Base-by-base conservation (phyloP, 30 jellyfish, hydroid and myxozoan species). In the Cassiopea xamachana region DNA sequence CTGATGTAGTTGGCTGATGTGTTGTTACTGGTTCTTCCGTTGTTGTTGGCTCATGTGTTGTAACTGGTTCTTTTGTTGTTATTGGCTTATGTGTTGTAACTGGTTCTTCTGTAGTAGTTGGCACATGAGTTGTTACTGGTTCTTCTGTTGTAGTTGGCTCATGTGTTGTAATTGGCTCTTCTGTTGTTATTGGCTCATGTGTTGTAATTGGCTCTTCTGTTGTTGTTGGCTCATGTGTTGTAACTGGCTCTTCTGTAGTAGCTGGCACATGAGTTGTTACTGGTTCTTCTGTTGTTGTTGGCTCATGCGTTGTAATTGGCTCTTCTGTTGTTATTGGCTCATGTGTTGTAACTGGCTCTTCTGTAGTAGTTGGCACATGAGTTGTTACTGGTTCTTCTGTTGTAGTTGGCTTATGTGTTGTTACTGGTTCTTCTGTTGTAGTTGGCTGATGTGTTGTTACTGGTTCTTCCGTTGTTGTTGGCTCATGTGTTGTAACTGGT, bases 381-480 rank as follows among this genome's bases (percentile, higher is more conserved):
- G 83, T 74, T 14, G 87, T 79, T 6, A 81, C 48, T 79, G 87
- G 87, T 13, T 60, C 27, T 46, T 27, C 67, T n/a, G 83, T 74
- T 74, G 83, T 74, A 15, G 83, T 46, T 4, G 67, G 76, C 15
- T 0, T 3, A 67, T 0, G 15, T 0, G 76, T 67, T 19, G 76
- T 67, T 5, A 19, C 15, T 58, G 78, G 47, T 45, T 79, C 43
- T 79, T 51, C 60, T 1, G 87, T 49, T 58, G 87, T 49, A 1
- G 87, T 79, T 5, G 87, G 76, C 19, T 8, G 39, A 7, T 75
- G 6, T 58, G 87, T 79, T 58, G 87, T 79, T n/a, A n/a, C n/a
- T n/a, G n/a, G 77, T 44, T 47, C 50, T 75, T 60, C 76, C 8
- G 94, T 87, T 18, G 94, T 46, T 44, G 73, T 62, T 44, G 89